Percentiles rank a stretch among this genome's conserved stretches.
Conservation (phyloP, 2,888 invertebrate species). For the Megalurothrips usitatus region DNA sequence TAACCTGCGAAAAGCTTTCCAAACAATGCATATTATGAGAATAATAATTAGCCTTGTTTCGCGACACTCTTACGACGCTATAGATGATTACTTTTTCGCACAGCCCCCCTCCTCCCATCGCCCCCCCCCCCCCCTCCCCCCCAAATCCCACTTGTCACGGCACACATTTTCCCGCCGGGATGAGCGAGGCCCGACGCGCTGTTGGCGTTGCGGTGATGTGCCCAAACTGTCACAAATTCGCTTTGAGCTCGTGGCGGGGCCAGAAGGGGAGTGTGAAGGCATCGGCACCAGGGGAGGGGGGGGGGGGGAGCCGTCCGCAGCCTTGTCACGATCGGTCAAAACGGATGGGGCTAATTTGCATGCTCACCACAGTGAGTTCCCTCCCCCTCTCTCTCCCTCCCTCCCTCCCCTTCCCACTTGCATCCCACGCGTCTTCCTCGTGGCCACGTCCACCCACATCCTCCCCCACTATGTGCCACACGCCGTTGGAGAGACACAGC, state of each 20-base stretch:
- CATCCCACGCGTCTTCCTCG: background rate
- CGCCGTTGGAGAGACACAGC: too few species aligned
- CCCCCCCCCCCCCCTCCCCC: too few species aligned
- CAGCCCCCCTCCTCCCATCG: too few species aligned
- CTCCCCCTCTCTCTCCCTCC: background rate
- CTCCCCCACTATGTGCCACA: too few species aligned
- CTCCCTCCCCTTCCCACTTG: background rate
- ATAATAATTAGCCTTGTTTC: too few species aligned
- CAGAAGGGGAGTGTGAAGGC: background rate
- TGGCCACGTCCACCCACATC: background rate
- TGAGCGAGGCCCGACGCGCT: background rate
- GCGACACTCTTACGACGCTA: too few species aligned
- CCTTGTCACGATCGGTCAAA: slow-evolving; percentile 19
- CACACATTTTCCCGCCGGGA: background rate
- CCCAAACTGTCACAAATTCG: background rate
- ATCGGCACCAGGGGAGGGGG: background rate
- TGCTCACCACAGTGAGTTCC: background rate
- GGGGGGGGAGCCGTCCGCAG: background rate
- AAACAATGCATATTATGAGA: too few species aligned
- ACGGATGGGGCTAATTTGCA: slow-evolving; percentile 22
- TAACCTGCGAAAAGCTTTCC: too few species aligned
- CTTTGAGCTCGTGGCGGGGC: background rate
- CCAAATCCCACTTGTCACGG: background rate
- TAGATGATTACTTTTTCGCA: too few species aligned
- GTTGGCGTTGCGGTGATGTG: background rate